Evolutionary conservation across 2,113 vertebrate species (phyloP), one percentile per base, ranked within the genome.

Genomic region (Dromiciops gliroides): DNA sequence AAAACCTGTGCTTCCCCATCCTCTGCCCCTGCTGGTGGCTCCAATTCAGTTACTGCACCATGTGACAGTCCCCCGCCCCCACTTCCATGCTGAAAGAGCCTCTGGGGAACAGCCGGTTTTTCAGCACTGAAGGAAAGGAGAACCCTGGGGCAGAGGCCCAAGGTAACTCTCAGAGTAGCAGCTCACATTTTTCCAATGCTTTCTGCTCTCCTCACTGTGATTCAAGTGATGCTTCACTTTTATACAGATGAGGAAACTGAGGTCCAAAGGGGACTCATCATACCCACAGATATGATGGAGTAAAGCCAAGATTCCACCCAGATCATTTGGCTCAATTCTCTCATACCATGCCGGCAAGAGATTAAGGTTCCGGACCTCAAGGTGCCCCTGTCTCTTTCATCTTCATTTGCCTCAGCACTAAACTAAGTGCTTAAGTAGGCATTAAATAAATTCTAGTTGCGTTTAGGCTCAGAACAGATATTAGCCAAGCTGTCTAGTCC

Each of bases 41-140:
- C n/a, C 67, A 83, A 83, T 83, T 83, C 67, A 83, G 67, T 83
- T 83, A 83, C 67, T 83, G 67, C 67, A 83, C 67, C 67, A 83
- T 44, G 67, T 83, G 67, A 83, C 67, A 83, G 14, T n/a, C 31
- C 31, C 60, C 67, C 16, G 19, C 67, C 67, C 67, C 67, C n/a
- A 83, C 19, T n/a, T n/a, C 67, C 67, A 23, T 44, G 16, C 67
- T 83, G 67, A 83, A 44, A 83, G 67, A 44, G 37, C n/a, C 67
- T 83, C 67, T 83, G n/a, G 37, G 67, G 67, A 83, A 19, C 67
- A 6, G 1, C 44, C 19, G n/a, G 19, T 83, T 83, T 83, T 83
- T 83, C n/a, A 44, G 67, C 67, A 83, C n/a, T 44, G 67, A n/a
- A 83, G 67, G 67, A 83, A 83, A 83, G 37, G n/a, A 83, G 67